Evolutionary conservation across 2,113 vertebrate species (phyloP), one percentile per base, ranked within the genome.

Genomic region (Alethe castanea): DNA sequence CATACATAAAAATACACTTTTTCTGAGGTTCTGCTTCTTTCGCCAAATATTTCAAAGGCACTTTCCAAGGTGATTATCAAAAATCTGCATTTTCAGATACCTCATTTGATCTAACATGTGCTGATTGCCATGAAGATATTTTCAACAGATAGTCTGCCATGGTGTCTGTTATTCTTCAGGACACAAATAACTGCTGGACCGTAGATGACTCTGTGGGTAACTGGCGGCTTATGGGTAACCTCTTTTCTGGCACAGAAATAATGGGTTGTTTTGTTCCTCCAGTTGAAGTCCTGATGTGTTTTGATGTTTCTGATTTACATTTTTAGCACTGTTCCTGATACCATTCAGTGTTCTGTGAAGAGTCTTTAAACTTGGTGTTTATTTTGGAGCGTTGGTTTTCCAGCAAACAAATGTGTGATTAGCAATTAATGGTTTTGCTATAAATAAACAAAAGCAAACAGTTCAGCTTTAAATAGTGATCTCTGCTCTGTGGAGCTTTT

Each of bases 261-360:
- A 94, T 88, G 73, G 88, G 17, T 60, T 86, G 72, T 78, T 93
- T 93, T 97, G 88, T 96, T 93, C 67, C 36, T 92, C 4, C 33
- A 40, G 89, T 35, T 92, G 54, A 95, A 92, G 71, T 89, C 67
- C 44, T 84, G 77, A 92, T 88, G 69, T 92, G 67, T 97, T 96
- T 97, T 97, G 91, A 94, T 94, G 94, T 96, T 88, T 95, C 88
- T 92, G 83, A 92, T 93, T 92, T 94, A 88, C 88, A 81, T 93
- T 96, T 93, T 86, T 84, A 94, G 88, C 20, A 2, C 72, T 71
- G 64, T 81, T 88, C 35, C 40, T 88, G 92, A 88, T 96, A 81
- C 59, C 25, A 0, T 81, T 81, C 52, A 71, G 56, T 50, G 48
- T 93, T 93, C 88, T 95, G 93, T 84, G 85, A 96, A 92, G 17